phyloP scores from a whole-genome alignment of 2,888 invertebrate species.

The Synanthedon tipuliformis region DNA sequence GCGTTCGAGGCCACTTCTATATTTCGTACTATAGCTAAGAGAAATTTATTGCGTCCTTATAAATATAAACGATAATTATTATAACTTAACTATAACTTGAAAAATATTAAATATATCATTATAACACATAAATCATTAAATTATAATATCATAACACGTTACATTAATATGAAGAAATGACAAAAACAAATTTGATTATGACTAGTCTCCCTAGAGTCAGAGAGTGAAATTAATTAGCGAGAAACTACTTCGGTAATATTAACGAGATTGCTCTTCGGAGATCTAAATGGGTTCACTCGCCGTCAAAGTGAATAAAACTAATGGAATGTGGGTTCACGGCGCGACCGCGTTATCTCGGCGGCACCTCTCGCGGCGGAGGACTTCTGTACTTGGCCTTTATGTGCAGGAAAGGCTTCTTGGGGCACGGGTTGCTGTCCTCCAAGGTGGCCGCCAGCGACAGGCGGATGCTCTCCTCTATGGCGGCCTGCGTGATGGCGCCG shows the following conservation, averaged over 20 bases:
- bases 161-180: conserved; percentile 2
- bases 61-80: not conserved
- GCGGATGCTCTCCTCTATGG: conserved; percentile 60
- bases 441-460: conserved; percentile 51
- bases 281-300: conserved; percentile 23
- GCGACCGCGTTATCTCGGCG: conserved; percentile 58
- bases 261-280: conserved; percentile 46
- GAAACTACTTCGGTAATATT: conserved; percentile 16
- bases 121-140: not conserved
- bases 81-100: not conserved
- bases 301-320: conserved; percentile 29
- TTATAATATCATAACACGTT: conserved; percentile 2
- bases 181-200: conserved; percentile 13
- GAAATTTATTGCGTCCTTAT: not conserved
- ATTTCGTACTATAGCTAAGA: not conserved
- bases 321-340: conserved; percentile 31
- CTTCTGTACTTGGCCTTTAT: conserved; percentile 80
- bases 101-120: not conserved
- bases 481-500: conserved; percentile 54
- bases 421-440: conserved; percentile 30
- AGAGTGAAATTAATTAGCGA: conserved; percentile 26
- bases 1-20: conserved; percentile 30
- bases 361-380: conserved; percentile 72
- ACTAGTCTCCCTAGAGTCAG: conserved; percentile 23
- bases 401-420: conserved; percentile 73